phyloP scores from a whole-genome alignment of 2,888 invertebrate genomes.

The Pycnomerus fuliginosus region DNA sequence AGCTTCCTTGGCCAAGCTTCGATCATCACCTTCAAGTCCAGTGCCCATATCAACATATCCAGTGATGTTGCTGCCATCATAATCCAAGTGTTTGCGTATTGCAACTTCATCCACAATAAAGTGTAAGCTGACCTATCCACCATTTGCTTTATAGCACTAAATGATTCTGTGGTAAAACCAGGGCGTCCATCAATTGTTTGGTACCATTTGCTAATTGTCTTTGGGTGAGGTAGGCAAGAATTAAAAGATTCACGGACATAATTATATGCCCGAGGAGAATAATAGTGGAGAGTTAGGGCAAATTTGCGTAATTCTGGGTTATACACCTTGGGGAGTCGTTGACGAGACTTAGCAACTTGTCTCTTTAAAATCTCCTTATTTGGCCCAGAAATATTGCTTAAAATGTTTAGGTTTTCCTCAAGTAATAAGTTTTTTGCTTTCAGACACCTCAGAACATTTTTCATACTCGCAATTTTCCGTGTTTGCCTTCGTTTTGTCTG shows the following conservation, averaged over 20 bases:
- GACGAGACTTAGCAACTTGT: too few relatives aligned
- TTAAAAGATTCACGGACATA: conserved; percentile 5
- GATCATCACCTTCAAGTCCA: conserved; percentile 27
- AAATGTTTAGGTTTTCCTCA: too few relatives aligned
- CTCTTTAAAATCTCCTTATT: too few relatives aligned
- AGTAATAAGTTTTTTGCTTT: too few relatives aligned
- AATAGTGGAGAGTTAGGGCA: conserved; percentile 10
- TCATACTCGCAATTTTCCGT: too few relatives aligned
- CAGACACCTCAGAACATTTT: too few relatives aligned
- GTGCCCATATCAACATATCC: conserved; percentile 37
- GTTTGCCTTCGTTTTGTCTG: too few relatives aligned
- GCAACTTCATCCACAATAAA: conserved; percentile 38
- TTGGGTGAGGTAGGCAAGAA: conserved; percentile 7
- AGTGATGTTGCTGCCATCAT: conserved; percentile 27
- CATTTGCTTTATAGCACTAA: conserved; percentile 2
- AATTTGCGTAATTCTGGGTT: neutral
- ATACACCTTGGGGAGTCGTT: too few relatives aligned
- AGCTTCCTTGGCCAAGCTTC: conserved; percentile 27
- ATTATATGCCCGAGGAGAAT: conserved; percentile 25
- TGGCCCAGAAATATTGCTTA: too few relatives aligned
- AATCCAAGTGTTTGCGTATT: conserved; percentile 34
- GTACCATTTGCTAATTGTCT: conserved; percentile 7
- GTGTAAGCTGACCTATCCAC: neutral
- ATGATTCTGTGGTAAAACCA: conserved; percentile 7
- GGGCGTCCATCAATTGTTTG: conserved; percentile 2